Evolutionary conservation across 2,113 vertebrate genomes (phyloP).

Genomic region (Corapipo altera): DNA sequence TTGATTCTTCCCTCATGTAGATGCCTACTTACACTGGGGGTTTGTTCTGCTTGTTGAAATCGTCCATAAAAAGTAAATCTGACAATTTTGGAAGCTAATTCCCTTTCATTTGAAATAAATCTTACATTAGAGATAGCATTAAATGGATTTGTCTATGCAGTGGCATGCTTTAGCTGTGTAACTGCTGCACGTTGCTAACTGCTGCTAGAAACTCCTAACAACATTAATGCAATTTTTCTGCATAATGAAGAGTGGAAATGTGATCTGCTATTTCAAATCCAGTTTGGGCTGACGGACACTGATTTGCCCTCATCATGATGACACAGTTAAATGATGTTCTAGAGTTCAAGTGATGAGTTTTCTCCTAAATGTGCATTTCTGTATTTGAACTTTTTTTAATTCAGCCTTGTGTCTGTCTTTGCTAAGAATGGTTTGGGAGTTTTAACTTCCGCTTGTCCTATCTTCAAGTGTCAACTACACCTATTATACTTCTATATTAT

Average conservation of each 20-base stretch:
- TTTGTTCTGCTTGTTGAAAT: background rate
- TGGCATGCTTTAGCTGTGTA: background rate
- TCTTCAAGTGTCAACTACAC: background rate
- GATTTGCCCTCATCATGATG: background rate
- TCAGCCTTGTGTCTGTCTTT: background rate
- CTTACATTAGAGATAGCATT: background rate
- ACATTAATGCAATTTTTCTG: background rate
- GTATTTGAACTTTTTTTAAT: background rate
- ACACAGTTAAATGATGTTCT: background rate
- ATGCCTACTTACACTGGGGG: background rate
- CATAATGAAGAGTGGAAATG: conserved; percentile 21
- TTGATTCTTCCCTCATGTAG: background rate
- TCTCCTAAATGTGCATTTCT: background rate
- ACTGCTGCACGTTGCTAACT: background rate
- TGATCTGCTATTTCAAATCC: background rate
- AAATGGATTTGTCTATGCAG: background rate
- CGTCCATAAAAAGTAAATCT: background rate
- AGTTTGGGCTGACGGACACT: background rate
- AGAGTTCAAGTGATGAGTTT: background rate
- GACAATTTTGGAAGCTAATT: background rate
- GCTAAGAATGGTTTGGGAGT: background rate
- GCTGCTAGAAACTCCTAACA: background rate
- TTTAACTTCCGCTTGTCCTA: background rate
- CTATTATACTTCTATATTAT: background rate
- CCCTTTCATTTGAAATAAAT: background rate